phyloP scores from a whole-genome alignment of 2,113 vertebrate genomes.

The Columba livia region DNA sequence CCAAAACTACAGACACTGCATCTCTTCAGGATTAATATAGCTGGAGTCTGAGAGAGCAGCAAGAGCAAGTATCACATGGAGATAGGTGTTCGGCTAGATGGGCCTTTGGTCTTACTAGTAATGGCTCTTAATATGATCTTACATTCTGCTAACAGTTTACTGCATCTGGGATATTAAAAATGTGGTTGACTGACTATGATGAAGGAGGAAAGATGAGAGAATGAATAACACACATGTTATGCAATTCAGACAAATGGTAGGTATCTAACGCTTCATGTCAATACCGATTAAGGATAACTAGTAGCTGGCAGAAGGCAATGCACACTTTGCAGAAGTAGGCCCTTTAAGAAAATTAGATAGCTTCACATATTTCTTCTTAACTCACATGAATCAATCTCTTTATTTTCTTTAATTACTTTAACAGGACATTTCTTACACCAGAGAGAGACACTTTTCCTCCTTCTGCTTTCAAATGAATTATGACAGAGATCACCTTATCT shows the following conservation, averaged over 20 bases:
- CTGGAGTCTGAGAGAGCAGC: not conserved
- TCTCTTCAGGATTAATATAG: not conserved
- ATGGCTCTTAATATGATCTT: not conserved
- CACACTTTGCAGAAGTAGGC: not conserved
- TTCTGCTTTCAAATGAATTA: constrained; percentile 22
- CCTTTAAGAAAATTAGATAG: not conserved
- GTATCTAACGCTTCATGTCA: not conserved
- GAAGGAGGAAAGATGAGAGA: not conserved
- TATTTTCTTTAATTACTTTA: constrained; percentile 42
- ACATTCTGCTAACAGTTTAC: not conserved
- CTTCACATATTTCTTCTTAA: constrained; percentile 6
- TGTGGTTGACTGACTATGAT: not conserved
- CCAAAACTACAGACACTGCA: not conserved
- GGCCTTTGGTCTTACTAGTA: not conserved
- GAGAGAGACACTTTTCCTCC: not conserved
- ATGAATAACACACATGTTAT: not conserved
- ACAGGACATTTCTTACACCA: constrained; percentile 4
- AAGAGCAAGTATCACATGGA: not conserved
- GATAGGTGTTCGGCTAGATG: not conserved
- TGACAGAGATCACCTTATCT: constrained; percentile 10
- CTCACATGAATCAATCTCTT: not conserved
- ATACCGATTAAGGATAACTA: not conserved
- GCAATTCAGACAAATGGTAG: not conserved
- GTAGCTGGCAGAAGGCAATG: not conserved
- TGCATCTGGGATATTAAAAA: not conserved